A percentile compares a stretch with the other conserved stretches of the same genome.
Evolutionary conservation across 2,797 vertebrate genomes (phyloP).

Genomic region (Nannoperca australis): DNA sequence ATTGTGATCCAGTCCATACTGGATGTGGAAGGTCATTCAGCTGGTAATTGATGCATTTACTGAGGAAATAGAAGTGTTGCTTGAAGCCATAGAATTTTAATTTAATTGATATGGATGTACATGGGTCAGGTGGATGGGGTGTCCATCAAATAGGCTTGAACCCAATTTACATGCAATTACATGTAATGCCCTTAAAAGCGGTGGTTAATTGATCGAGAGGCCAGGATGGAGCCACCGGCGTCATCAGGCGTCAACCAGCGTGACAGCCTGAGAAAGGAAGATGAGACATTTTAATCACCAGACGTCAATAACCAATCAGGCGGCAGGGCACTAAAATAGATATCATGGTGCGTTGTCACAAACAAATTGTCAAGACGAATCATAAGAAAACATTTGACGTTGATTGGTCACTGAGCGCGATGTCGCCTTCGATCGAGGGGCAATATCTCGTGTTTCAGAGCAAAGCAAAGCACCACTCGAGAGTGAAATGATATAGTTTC

Average conservation of each 20-base stretch:
- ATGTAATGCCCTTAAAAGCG: slow-evolving; percentile 50
- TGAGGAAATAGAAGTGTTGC: slow-evolving; percentile 51
- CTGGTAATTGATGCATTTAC: slow-evolving; percentile 53
- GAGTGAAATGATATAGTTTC: slow-evolving; percentile 21
- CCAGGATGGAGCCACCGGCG: background rate
- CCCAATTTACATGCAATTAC: slow-evolving; percentile 65
- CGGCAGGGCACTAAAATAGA: background rate
- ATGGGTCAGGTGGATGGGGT: slow-evolving; percentile 39
- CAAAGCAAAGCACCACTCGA: background rate
- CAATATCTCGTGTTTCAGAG: background rate
- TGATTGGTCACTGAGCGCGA: background rate
- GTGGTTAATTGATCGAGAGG: slow-evolving; percentile 60
- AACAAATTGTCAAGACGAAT: slow-evolving; percentile 52
- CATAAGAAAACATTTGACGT: slow-evolving; percentile 35
- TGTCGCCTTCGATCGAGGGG: slow-evolving; percentile 7
- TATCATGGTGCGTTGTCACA: slow-evolving; percentile 30
- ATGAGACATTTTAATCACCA: slow-evolving; percentile 64
- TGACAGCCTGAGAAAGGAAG: slow-evolving; percentile 40
- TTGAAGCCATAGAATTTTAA: slow-evolving; percentile 40
- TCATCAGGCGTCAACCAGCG: background rate
- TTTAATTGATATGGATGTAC: slow-evolving; percentile 46
- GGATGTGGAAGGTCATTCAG: slow-evolving; percentile 40
- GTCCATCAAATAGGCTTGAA: slow-evolving; percentile 59
- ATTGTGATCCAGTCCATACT: slow-evolving; percentile 14
- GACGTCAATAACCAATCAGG: slow-evolving; percentile 62